A percentile compares a stretch with the other conserved stretches of the same genome.
These are phyloP conservation scores for Macropus fuliginosus DNA, from an alignment of 2,797 vertebrate species.

Conservation along the genomic window DNA sequence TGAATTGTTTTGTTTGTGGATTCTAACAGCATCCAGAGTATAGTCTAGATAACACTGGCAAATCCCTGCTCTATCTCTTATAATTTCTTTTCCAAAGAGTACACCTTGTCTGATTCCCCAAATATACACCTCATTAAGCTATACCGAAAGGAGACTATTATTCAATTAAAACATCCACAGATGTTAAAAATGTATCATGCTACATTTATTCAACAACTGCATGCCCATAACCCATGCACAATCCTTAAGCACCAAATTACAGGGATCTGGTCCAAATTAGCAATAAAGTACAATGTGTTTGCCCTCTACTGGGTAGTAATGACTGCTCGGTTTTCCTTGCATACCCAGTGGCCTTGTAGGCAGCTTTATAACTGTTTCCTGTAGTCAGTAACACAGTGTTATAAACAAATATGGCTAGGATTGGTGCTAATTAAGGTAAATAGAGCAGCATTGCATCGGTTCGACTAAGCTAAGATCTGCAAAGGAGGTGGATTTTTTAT, in stretches of 20 bases:
- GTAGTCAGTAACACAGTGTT: constrained; percentile 69
- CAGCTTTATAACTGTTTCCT: constrained; percentile 68
- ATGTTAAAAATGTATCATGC: constrained; percentile 70
- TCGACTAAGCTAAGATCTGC: constrained; percentile 59
- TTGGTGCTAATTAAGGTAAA: constrained; percentile 78
- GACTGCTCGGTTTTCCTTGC: constrained; percentile 66
- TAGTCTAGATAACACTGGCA: constrained; percentile 43
- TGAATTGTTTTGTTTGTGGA: constrained; percentile 74
- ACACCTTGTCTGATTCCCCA: constrained; percentile 65
- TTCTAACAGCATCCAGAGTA: constrained; percentile 58
- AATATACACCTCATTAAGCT: constrained; percentile 67
- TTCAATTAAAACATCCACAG: constrained; percentile 73
- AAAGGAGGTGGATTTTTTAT: constrained; percentile 60
- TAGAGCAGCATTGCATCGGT: constrained; percentile 26
- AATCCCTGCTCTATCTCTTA: constrained; percentile 36
- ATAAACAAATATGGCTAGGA: constrained; percentile 70
- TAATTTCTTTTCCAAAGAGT: constrained; percentile 72
- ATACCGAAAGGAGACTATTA: constrained; percentile 58
- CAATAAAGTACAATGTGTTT: constrained; percentile 73
- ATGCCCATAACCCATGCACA: constrained; percentile 59
- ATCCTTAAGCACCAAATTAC: constrained; percentile 71
- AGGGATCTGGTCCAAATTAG: constrained; percentile 76
- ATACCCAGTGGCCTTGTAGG: constrained; percentile 71
- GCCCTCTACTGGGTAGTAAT: constrained; percentile 60
- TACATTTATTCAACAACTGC: constrained; percentile 75